A percentile compares a stretch with the other conserved stretches of the same genome.
phyloP scores from a whole-genome alignment of 2,888 invertebrate species.

The Lepetodrilus schrolli region DNA sequence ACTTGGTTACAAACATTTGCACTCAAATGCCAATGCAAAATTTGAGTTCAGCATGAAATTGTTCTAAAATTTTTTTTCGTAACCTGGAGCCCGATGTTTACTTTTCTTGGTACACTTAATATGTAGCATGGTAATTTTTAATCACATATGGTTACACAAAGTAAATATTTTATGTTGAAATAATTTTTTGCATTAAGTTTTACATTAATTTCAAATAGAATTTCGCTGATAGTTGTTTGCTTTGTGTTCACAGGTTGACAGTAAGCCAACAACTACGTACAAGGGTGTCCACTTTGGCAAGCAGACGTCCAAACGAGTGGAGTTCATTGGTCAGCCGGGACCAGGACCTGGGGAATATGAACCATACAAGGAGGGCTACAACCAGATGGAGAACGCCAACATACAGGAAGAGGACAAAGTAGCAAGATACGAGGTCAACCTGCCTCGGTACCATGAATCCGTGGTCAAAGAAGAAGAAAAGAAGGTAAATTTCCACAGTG shows the following conservation, averaged over 20 bases:
- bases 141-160: too few species aligned
- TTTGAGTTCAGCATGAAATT: too few species aligned
- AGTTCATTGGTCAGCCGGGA: constrained; percentile 66
- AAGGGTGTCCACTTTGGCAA: constrained; percentile 73
- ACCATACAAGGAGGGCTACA: constrained; percentile 53
- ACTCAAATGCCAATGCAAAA: too few species aligned
- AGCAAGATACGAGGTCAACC: constrained; percentile 64
- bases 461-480: constrained; percentile 69
- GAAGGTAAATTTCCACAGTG: constrained; percentile 68
- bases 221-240: too few species aligned
- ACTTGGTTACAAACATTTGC: too few species aligned
- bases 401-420: constrained; percentile 49
- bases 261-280: constrained; percentile 64
- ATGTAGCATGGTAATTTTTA: too few species aligned
- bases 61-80: too few species aligned
- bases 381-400: constrained; percentile 60
- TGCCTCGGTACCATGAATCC: constrained; percentile 73
- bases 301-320: constrained; percentile 65
- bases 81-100: too few species aligned
- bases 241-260: constrained; percentile 55
- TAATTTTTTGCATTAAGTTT: too few species aligned
- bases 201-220: too few species aligned
- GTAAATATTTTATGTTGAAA: too few species aligned
- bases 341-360: constrained; percentile 75
- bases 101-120: too few species aligned